Evolutionary conservation across 1,140 invertebrate species (phyloP).

Genomic region (Heliconius hewitsoni): DNA sequence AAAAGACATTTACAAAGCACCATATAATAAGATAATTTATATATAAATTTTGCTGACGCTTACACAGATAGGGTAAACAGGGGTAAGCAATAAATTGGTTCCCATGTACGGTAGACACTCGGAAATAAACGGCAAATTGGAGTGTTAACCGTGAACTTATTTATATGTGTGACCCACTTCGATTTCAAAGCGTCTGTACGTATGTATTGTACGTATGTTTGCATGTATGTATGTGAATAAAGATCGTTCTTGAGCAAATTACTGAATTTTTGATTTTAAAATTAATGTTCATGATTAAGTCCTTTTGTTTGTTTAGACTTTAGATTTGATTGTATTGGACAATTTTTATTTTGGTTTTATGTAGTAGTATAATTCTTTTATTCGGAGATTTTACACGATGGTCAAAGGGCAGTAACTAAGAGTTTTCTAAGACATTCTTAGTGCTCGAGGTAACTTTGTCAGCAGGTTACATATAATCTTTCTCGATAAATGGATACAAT

Average conservation of each 20-base stretch:
- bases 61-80: conserved; percentile 30
- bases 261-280: neutral
- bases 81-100: conserved; percentile 42
- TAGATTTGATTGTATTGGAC: neutral
- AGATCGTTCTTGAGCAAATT: neutral
- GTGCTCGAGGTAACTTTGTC: too few species aligned
- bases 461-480: too few species aligned
- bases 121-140: conserved; percentile 43
- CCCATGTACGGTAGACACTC: conserved; percentile 35
- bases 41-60: conserved; percentile 26
- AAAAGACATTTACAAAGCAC: too few species aligned
- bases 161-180: conserved; percentile 31
- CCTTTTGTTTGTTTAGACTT: conserved; percentile 1
- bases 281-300: neutral
- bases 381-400: too few species aligned
- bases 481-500: too few species aligned
- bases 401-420: too few species aligned
- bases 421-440: too few species aligned
- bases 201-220: neutral
- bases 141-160: conserved; percentile 31
- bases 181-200: conserved; percentile 23
- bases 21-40: neutral
- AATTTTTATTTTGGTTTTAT: too few species aligned
- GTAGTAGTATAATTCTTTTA: too few species aligned
- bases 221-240: neutral